phyloP scores from a whole-genome alignment of 2,113 vertebrate genomes.

The Ammodytes dubius region DNA sequence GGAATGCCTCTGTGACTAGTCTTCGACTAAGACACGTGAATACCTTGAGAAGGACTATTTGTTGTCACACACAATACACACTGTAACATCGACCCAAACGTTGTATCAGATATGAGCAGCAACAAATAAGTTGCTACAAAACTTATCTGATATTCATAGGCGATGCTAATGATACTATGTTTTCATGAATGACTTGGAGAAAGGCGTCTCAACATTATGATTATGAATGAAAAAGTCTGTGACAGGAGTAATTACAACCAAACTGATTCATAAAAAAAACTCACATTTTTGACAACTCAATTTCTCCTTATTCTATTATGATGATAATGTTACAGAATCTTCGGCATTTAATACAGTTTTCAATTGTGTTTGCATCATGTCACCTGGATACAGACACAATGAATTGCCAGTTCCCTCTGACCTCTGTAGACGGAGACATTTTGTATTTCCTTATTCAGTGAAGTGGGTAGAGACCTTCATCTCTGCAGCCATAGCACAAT shows the following conservation, averaged over 20 bases:
- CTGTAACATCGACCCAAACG: not conserved
- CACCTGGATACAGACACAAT: not conserved
- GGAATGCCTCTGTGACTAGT: constrained; percentile 4
- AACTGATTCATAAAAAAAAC: not conserved
- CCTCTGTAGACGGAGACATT: not conserved
- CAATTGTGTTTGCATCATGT: not conserved
- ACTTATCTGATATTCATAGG: not conserved
- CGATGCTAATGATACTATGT: not conserved
- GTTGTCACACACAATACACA: not conserved
- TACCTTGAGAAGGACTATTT: not conserved
- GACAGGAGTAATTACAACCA: not conserved
- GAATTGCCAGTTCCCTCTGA: not conserved
- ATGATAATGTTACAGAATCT: not conserved
- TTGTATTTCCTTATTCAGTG: not conserved
- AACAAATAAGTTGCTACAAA: not conserved
- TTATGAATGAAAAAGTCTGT: not conserved
- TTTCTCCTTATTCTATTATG: not conserved
- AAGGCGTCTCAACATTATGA: not conserved
- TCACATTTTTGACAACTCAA: not conserved
- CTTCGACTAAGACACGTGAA: constrained; percentile 6
- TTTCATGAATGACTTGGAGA: not conserved
- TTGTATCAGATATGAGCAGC: not conserved
- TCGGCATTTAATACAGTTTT: not conserved
- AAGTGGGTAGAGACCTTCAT: not conserved
- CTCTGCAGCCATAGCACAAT: not conserved